phyloP scores from a whole-genome alignment of 2,888 invertebrate species.

The Drosophila seclusa region DNA sequence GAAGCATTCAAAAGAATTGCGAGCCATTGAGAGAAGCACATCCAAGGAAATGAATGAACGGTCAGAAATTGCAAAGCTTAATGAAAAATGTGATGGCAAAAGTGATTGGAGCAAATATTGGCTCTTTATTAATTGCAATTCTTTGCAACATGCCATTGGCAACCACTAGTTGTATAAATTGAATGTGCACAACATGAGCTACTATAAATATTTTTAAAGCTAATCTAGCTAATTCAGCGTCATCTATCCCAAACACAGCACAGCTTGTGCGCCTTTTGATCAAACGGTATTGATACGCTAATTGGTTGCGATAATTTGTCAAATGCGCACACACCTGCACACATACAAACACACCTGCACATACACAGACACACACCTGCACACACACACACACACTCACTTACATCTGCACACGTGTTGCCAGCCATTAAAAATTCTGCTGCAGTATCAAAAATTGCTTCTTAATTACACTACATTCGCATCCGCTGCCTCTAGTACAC shows the following conservation, averaged over 20 bases:
- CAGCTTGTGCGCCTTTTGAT: conserved; percentile 38
- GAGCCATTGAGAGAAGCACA: not conserved
- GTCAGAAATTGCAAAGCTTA: not conserved
- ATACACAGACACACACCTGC: not conserved
- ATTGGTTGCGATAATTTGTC: conserved; percentile 74
- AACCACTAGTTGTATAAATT: not conserved
- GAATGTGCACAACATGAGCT: not conserved
- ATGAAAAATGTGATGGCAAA: not conserved
- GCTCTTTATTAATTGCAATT: not conserved
- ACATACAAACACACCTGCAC: conserved; percentile 7
- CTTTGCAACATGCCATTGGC: not conserved
- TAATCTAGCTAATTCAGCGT: conserved; percentile 47
- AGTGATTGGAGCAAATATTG: not conserved
- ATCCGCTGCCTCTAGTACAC: conserved; percentile 27
- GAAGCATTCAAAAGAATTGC: not conserved
- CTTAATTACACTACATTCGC: conserved; percentile 69
- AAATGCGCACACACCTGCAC: conserved; percentile 24
- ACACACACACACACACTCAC: conserved; percentile 8
- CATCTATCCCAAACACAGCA: conserved; percentile 1
- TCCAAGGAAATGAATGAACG: not conserved
- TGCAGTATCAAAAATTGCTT: conserved; percentile 77
- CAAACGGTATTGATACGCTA: conserved; percentile 71
- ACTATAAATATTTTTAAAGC: conserved; percentile 28
- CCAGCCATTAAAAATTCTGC: conserved; percentile 67
- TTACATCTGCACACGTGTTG: conserved; percentile 28